Base-by-base conservation (phyloP, 2,888 invertebrate species). In the Pseudeuparius sepicola region DNA sequence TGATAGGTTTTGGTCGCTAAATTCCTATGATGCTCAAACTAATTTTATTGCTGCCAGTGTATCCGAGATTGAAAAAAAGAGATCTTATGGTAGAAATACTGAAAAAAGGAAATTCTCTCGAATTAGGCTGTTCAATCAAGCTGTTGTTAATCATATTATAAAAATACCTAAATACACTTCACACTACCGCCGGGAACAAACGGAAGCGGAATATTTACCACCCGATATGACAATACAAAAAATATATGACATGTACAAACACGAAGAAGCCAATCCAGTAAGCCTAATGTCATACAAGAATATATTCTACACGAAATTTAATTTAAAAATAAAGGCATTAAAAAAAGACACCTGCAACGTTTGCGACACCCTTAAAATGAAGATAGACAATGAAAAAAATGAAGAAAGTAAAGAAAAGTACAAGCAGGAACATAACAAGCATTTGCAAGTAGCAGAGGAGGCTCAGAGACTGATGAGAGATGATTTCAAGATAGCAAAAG, bases 341-440 rank as follows among this genome's bases (percentile, higher is more conserved):
- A 37, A 40, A 27, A 45, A 41, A 42, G 42, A 44, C 18, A 46
- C 41, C 4, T 46, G 44, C 30, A 41, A 44, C 27, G 14, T 15
- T 18, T 46, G 46, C 31, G 46, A 44, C 27, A 36, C 12, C 10
- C 24, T 40, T 14, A 42, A 42, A 37, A 42, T 35, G 16, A 18
- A 30, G 30, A 39, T 40, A 30, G 40, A 44, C 13, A 42, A 45
- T 16, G 43, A 42, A 35, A 31, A 9, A 7, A 34, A 34, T 35
- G 27, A 24, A 31, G 35, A 42, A 13, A 39, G 33, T 11, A 44
- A 34, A 35, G 24, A 36, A 28, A 17, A 28, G 12, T 9, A 20
- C n/a, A 34, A 27, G 18, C 18, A 39, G 11, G 10, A 41, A 31
- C 40, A 42, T 14, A 40, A 34, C 11, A 17, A 37, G 23, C 43